A percentile compares a stretch with the other conserved stretches of the same genome.
These are phyloP conservation scores for Etheostoma nigrum DNA, from an alignment of 2,797 vertebrate genomes.

Conservation along the genomic window DNA sequence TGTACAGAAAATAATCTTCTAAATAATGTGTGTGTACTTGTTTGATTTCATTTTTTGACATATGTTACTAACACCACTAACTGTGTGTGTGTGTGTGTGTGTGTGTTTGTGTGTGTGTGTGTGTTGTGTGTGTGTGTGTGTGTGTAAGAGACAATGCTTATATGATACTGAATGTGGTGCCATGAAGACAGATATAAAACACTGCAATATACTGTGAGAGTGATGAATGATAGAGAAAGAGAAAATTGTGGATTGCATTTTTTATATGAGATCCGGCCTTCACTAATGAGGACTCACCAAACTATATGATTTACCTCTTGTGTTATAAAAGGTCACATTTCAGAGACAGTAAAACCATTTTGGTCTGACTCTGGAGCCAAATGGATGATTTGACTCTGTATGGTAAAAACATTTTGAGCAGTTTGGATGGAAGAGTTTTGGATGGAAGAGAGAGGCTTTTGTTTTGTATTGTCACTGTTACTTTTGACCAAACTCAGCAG, in stretches of 20 bases:
- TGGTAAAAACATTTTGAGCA: conserved; percentile 39
- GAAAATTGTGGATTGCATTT: conserved; percentile 53
- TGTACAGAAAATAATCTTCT: background rate
- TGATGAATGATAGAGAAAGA: conserved; percentile 49
- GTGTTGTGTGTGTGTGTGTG: conserved; percentile 6
- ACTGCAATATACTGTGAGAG: conserved; percentile 6
- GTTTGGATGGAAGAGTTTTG: conserved; percentile 12
- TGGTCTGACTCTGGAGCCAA: conserved; percentile 17
- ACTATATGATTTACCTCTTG: conserved; percentile 53
- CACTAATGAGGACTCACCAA: conserved; percentile 54
- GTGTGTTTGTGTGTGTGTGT: background rate
- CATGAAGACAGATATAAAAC: conserved; percentile 29
- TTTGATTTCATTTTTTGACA: conserved; percentile 29
- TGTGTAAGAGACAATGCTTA: conserved; percentile 6
- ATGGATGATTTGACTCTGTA: conserved; percentile 33
- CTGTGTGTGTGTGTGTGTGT: background rate
- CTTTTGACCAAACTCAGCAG: conserved; percentile 75
- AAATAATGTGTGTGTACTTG: background rate
- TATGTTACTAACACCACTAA: conserved; percentile 38
- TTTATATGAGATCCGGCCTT: conserved; percentile 46
- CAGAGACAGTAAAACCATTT: conserved; percentile 45
- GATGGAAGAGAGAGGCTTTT: conserved; percentile 43
- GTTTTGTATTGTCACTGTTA: conserved; percentile 65
- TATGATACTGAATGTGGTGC: conserved; percentile 6
- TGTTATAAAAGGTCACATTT: conserved; percentile 54